These are phyloP conservation scores for Pomacea maculata DNA, from an alignment of 1,140 invertebrate genomes.

Conservation along the genomic window DNA sequence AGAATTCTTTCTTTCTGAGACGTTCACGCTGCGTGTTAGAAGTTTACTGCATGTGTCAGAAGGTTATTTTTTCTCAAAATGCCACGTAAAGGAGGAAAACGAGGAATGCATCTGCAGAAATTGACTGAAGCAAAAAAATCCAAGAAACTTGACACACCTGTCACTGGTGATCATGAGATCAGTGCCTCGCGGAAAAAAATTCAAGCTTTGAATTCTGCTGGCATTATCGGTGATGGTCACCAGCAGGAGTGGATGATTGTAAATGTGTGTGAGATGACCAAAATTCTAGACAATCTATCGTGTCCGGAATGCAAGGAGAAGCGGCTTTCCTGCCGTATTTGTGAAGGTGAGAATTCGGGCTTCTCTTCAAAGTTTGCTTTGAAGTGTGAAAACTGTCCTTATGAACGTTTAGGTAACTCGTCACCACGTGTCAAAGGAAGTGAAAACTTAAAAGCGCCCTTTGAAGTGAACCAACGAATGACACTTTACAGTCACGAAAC, in stretches of 20 bases:
- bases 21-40: too few relatives aligned
- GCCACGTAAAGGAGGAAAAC: too few relatives aligned
- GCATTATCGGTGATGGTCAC: not conserved
- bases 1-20: too few relatives aligned
- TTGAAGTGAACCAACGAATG: not conserved
- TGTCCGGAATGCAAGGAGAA: not conserved
- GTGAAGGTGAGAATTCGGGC: not conserved
- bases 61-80: too few relatives aligned
- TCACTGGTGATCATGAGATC: too few relatives aligned
- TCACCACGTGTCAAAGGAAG: not conserved
- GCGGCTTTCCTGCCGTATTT: not conserved
- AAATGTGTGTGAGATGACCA: not conserved
- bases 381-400: not conserved
- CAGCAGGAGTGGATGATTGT: not conserved
- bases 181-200: too few relatives aligned
- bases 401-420: not conserved
- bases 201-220: not conserved
- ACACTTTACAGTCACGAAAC: not conserved
- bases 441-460: not conserved
- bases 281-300: not conserved
- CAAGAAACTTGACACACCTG: too few relatives aligned
- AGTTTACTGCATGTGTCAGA: too few relatives aligned
- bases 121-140: too few relatives aligned
- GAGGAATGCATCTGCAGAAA: rapidly evolving
- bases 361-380: not conserved